Percentiles rank a stretch among this genome's conserved stretches.
Conservation (phyloP, 2,113 vertebrate genomes). For the Cervus canadensis region DNA sequence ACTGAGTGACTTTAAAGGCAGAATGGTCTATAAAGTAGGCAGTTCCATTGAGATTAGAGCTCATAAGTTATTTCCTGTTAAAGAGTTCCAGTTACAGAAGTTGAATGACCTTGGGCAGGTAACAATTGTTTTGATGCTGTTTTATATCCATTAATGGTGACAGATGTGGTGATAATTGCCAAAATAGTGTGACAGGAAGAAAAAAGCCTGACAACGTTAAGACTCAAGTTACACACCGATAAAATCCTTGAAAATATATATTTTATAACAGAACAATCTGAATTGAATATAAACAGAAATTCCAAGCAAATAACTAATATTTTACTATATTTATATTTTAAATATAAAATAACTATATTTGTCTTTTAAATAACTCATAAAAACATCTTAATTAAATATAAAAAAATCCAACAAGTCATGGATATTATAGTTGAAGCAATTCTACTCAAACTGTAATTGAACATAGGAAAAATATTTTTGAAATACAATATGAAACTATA, state of each 20-base stretch:
- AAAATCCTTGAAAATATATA: background rate
- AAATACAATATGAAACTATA: background rate
- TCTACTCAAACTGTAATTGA: background rate
- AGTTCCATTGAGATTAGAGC: background rate
- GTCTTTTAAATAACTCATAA: background rate
- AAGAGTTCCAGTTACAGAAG: background rate
- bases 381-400: background rate
- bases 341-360: background rate
- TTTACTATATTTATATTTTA: background rate
- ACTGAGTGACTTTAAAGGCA: background rate
- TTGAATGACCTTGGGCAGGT: background rate
- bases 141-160: conserved; percentile 25
- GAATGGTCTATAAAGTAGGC: background rate
- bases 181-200: background rate
- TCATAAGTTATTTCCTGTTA: background rate
- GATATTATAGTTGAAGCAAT: background rate
- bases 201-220: background rate
- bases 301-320: background rate
- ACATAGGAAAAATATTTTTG: background rate
- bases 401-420: background rate
- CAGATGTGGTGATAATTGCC: background rate
- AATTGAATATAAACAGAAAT: background rate
- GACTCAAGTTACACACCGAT: background rate
- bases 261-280: background rate
- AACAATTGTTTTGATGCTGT: conserved; percentile 31